Evolutionary conservation across 2,888 invertebrate genomes (phyloP), one percentile per base, ranked within the genome.

Genomic region (Papilio protenor): DNA sequence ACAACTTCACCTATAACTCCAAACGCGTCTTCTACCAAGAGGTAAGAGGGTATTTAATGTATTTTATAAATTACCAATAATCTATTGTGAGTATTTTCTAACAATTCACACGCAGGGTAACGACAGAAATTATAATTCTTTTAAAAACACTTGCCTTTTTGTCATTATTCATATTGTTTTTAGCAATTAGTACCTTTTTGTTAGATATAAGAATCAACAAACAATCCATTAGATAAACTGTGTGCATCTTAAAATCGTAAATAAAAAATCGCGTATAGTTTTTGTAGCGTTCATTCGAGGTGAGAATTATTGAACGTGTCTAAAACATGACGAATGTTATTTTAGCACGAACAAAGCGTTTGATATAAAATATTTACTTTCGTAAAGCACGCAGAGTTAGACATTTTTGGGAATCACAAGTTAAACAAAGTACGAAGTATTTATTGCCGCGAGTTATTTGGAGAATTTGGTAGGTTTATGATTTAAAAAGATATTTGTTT

Each of bases 1-100:
- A 96, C 91, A 94, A 95, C 87, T 94, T 96, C n/a, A 91, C 93
- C 12, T 93, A 95, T 83, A 93, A 90, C 85, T 91, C 94, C 61
- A 94, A 94, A 82, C 85, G 94, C 72, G 92, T 94, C 72, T 92
- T 95, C 84, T 94, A 95, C 81, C 95, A 95, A 84, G 95, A 95
- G 94, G 96, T 96, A 83, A 91, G 92, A 87, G 16, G 12, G 14
- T 2, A 21, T 55, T 10, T 16, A 55, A 49, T 2, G 18, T 49
- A 6, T n/a, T n/a, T 21, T 59, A 11, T 59, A 10, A 59, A 33
- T 33, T 2, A 33, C 27, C 3, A 3, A 27, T 27, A 27, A 27
- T 27, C 1, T 33, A 33, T 33, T 4, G 33, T 33, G 5, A 33
- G 33, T 59, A 12, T 11, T 21, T 57, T 57, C 11, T 16, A 5